Base-by-base conservation (phyloP, 2,113 vertebrate species). In the Sinocyclocheilus anophthalmus region DNA sequence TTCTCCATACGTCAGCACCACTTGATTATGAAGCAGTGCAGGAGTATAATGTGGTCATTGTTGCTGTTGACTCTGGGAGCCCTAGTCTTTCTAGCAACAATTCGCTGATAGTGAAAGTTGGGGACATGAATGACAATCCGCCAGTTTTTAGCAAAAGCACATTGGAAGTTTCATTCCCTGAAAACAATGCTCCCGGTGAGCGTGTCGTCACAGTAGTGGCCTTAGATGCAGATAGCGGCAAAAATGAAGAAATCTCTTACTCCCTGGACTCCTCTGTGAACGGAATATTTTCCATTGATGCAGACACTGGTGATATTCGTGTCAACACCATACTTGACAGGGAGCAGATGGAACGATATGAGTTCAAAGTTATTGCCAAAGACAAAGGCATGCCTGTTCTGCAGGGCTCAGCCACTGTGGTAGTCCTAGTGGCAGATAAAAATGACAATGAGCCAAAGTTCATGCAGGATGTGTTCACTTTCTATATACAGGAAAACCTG, bases 391-490 rank as follows among this genome's bases (percentile, higher is more conserved):
- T 95, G 69, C 98, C 98, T 0, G 94, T 95, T 0, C 91, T 99
- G 53, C 97, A 99, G 90, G 97, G 98, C 85, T 99, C 97, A 20
- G 96, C 97, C 79, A 96, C 95, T 0, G 97, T 99, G 88, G 95
- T 99, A 8, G 95, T 99, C 65, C 92, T 97, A 3, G 98, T 99
- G 92, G 95, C 97, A 0, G 98, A 99, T 89, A 97, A 95, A 90
- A 99, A 99, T 16, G 98, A 99, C 95, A 99, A 99, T 0, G 97
- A 98, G 80, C 98, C 98, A 0, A 97, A 97, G 92, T 99, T 99
- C 94, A 99, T 99, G 97, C 98, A 99, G 93, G 97, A 99, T 0
- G 96, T 99, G 39, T 99, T 99, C 90, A 99, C 97, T 83, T 99
- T 99, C 90, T 99, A 99, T 0, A 96, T 99, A 86, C 98, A 98